Conservation (phyloP, 2,113 vertebrate species). For the Mesocricetus auratus region DNA sequence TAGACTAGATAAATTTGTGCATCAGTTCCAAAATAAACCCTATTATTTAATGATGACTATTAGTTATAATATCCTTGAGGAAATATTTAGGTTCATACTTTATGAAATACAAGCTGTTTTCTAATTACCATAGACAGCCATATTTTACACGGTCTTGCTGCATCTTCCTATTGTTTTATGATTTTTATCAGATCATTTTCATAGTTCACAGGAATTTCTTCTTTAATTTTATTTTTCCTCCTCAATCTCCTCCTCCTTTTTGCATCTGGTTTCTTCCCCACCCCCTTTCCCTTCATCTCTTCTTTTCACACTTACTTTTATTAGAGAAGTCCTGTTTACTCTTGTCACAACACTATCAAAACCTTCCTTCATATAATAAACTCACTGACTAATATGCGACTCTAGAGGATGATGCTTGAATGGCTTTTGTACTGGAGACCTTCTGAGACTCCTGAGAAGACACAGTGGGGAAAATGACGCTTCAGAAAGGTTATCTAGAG, state of each 20-base stretch:
- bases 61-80: not conserved
- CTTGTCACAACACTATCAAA: not conserved
- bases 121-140: constrained; percentile 1
- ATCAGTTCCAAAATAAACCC: constrained; percentile 32
- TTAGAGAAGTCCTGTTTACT: constrained; percentile 6
- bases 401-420: not conserved
- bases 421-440: constrained; percentile 2
- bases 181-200: not conserved
- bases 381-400: not conserved
- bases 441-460: constrained; percentile 21
- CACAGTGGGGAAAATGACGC: not conserved
- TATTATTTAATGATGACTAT: constrained; percentile 12
- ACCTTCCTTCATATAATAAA: not conserved
- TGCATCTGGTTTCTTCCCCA: not conserved
- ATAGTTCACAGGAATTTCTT: not conserved
- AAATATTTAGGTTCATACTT: not conserved
- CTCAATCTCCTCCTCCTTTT: not conserved
- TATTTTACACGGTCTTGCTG: not conserved
- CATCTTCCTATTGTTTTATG: not conserved
- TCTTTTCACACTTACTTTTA: not conserved
- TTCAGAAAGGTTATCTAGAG: not conserved
- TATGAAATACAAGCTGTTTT: not conserved
- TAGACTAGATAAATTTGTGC: not conserved
- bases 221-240: not conserved
- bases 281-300: not conserved